Conservation (phyloP, 2,113 vertebrate genomes). For the Macquaria australasica region DNA sequence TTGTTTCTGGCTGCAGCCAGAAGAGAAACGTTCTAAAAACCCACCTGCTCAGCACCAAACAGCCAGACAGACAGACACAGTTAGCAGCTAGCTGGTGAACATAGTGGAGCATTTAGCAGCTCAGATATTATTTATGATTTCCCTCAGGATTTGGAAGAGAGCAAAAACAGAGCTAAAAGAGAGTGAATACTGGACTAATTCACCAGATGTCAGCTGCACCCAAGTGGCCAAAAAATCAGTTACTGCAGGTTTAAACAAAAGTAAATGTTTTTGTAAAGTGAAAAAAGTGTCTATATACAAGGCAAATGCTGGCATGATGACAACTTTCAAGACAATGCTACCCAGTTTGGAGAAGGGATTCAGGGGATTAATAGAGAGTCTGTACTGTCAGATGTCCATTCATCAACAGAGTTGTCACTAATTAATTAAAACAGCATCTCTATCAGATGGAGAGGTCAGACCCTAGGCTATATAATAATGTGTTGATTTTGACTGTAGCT, state of each 20-base stretch:
- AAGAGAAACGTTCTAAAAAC: too few relatives aligned
- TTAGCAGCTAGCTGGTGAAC: not conserved
- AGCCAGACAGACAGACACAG: too few relatives aligned
- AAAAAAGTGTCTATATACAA: not conserved
- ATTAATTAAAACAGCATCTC: conserved; percentile 15
- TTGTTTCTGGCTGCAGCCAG: too few relatives aligned
- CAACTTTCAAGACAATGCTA: not conserved
- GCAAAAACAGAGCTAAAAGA: not conserved
- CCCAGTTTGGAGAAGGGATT: not conserved
- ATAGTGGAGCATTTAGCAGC: not conserved
- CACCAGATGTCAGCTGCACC: not conserved
- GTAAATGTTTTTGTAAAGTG: too few relatives aligned
- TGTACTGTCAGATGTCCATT: conserved; percentile 2
- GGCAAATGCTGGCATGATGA: not conserved
- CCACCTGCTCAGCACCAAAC: too few relatives aligned
- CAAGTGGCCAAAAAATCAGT: too few relatives aligned
- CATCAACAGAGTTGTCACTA: conserved; percentile 1
- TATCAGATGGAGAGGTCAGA: conserved; percentile 1
- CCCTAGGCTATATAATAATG: not conserved
- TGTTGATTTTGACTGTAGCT: conserved; percentile 3
- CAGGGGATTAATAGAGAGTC: not conserved
- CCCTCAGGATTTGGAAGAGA: not conserved
- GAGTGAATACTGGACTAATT: not conserved
- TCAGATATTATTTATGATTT: too few relatives aligned
- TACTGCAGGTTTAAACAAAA: too few relatives aligned